phyloP scores from a whole-genome alignment of 2,888 invertebrate species.

The Lottia scabra region DNA sequence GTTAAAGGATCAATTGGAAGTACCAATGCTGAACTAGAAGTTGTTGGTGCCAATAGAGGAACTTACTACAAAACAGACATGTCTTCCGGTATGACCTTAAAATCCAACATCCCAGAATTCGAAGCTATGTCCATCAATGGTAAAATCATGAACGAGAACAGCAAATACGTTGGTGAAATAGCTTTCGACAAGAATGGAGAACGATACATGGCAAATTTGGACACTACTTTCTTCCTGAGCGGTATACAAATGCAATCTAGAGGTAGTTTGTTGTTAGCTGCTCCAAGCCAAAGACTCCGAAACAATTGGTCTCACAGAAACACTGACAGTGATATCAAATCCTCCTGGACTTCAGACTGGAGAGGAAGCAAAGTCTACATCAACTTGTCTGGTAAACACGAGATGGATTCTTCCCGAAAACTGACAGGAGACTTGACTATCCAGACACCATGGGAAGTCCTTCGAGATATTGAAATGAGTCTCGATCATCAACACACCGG shows the following conservation, averaged over 20 bases:
- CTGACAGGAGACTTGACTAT: slow-evolving; percentile 33
- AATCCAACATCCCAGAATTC: slow-evolving; percentile 33
- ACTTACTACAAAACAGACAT: slow-evolving; percentile 30
- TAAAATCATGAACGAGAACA: slow-evolving; percentile 35
- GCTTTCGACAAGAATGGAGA: slow-evolving; percentile 30
- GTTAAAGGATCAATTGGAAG: slow-evolving; percentile 32
- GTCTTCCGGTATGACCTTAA: slow-evolving; percentile 36
- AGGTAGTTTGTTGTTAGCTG: slow-evolving; percentile 39
- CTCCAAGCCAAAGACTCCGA: slow-evolving; percentile 34
- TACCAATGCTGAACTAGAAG: slow-evolving; percentile 34
- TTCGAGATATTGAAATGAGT: slow-evolving; percentile 33
- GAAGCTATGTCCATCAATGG: slow-evolving; percentile 24
- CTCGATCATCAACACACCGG: slow-evolving; percentile 40
- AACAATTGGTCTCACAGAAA: slow-evolving; percentile 46
- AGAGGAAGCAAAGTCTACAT: slow-evolving; percentile 29
- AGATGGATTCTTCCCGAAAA: slow-evolving; percentile 25
- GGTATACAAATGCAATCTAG: slow-evolving; percentile 38
- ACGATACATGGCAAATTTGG: slow-evolving; percentile 30
- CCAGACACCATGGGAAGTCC: slow-evolving; percentile 32
- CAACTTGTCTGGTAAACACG: slow-evolving; percentile 35
- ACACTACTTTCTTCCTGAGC: slow-evolving; percentile 33
- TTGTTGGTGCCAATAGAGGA: slow-evolving; percentile 38
- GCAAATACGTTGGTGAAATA: slow-evolving; percentile 25
- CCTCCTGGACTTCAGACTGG: slow-evolving; percentile 33
- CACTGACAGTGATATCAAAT: slow-evolving; percentile 30